Conservation (phyloP, 2,888 invertebrate species). For the Dolichopus griseipennis region DNA sequence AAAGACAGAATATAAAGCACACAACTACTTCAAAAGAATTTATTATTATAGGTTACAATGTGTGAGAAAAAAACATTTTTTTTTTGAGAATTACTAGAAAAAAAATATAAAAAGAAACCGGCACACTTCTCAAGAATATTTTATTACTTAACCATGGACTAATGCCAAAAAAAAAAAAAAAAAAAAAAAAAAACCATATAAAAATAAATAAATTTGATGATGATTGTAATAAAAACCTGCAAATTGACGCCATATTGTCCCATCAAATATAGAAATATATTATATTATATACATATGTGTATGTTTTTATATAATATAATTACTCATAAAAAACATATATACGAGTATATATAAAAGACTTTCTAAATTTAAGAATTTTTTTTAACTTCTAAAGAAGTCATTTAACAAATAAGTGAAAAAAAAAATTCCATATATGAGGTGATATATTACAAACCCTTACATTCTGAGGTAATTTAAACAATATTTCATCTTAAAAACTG, state of each 20-base stretch:
- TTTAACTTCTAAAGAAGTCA: no score
- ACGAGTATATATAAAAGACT: no score
- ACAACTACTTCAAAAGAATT: no score
- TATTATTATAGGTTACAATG: no score
- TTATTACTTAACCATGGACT: background rate
- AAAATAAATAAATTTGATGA: background rate
- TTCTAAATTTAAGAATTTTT: no score
- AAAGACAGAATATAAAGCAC: no score
- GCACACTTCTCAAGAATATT: background rate
- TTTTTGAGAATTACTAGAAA: no score
- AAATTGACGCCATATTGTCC: conserved; percentile 11
- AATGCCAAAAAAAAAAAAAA: background rate
- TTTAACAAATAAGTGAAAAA: background rate
- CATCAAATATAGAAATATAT: background rate
- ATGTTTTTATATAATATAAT: no score
- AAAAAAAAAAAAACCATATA: no score
- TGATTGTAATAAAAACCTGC: conserved; percentile 9
- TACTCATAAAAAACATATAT: no score
- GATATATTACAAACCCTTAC: background rate
- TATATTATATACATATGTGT: background rate
- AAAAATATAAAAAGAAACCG: background rate
- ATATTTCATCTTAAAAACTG: background rate
- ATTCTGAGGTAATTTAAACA: no score
- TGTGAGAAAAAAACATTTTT: no score
- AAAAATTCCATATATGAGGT: background rate